Conservation (phyloP, 2,797 vertebrate genomes). For the Typhlichthys subterraneus region DNA sequence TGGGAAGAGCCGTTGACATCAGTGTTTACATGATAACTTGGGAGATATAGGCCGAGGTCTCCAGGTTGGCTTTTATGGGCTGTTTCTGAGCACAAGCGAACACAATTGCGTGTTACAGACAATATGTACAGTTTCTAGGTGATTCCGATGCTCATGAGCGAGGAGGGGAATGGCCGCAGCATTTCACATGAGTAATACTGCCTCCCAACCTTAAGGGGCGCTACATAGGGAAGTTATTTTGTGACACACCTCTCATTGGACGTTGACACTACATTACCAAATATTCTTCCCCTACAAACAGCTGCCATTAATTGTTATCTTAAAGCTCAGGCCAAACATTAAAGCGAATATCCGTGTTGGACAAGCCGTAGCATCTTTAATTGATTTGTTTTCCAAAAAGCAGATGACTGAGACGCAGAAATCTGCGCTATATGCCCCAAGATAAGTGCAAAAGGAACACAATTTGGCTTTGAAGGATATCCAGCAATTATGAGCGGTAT, state of each 20-base stretch:
- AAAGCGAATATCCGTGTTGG: constrained; percentile 57
- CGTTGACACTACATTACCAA: constrained; percentile 39
- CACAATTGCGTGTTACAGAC: not conserved
- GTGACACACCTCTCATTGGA: constrained; percentile 33
- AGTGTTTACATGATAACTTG: constrained; percentile 27
- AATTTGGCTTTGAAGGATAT: constrained; percentile 63
- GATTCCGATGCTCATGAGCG: constrained; percentile 1
- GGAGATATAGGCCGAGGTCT: not conserved
- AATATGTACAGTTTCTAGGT: not conserved
- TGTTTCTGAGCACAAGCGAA: constrained; percentile 12
- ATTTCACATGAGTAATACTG: not conserved
- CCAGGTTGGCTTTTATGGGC: constrained; percentile 5
- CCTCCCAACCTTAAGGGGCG: not conserved
- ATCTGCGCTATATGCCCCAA: constrained; percentile 58
- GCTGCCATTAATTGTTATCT: constrained; percentile 61
- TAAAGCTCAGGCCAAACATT: constrained; percentile 64
- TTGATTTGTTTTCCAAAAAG: constrained; percentile 70
- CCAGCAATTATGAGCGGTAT: constrained; percentile 68
- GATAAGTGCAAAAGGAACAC: constrained; percentile 61
- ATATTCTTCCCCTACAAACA: constrained; percentile 2
- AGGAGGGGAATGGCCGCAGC: not conserved
- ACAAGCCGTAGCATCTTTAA: constrained; percentile 61
- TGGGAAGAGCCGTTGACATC: constrained; percentile 45
- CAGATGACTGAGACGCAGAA: constrained; percentile 60
- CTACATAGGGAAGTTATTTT: not conserved